Percentiles rank a stretch among this genome's conserved stretches.
Evolutionary conservation across 2,797 vertebrate species (phyloP).

Genomic region (Hemibagrus guttatus): DNA sequence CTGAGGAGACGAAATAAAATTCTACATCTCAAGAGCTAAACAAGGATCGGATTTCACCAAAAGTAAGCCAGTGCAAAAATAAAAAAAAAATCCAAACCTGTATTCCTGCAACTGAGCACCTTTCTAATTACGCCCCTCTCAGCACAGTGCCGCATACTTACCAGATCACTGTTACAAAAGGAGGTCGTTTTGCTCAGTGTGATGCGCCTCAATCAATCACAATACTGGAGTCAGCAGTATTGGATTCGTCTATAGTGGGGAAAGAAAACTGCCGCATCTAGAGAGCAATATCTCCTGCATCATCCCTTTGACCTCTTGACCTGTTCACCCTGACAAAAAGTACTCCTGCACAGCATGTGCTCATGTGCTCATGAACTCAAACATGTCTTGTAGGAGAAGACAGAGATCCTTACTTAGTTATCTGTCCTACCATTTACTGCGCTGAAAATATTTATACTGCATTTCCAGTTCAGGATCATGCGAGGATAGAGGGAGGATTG

Average conservation of each 20-base stretch:
- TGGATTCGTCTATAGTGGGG: constrained; percentile 42
- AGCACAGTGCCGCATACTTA: constrained; percentile 1
- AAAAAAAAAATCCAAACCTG: neutral
- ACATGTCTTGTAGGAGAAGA: neutral
- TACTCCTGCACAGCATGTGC: neutral
- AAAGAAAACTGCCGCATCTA: constrained; percentile 29
- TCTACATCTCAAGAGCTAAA: neutral
- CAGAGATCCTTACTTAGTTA: neutral
- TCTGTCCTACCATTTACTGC: neutral
- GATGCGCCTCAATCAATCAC: constrained; percentile 50
- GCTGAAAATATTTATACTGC: neutral
- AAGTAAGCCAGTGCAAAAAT: constrained; percentile 9
- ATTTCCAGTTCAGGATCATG: neutral
- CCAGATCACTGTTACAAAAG: constrained; percentile 39
- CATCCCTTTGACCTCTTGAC: constrained; percentile 34
- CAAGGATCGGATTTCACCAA: constrained; percentile 12
- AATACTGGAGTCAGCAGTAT: constrained; percentile 45
- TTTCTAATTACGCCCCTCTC: constrained; percentile 17
- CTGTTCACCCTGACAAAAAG: constrained; percentile 30
- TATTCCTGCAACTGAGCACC: constrained; percentile 14
- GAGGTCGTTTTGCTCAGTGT: constrained; percentile 31
- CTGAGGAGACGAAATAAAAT: constrained; percentile 16
- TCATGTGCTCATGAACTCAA: neutral
- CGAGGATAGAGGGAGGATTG: constrained; percentile 4
- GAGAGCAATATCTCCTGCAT: constrained; percentile 39